Evolutionary conservation across 2,113 vertebrate genomes (phyloP).

Genomic region (Arvicanthis niloticus): DNA sequence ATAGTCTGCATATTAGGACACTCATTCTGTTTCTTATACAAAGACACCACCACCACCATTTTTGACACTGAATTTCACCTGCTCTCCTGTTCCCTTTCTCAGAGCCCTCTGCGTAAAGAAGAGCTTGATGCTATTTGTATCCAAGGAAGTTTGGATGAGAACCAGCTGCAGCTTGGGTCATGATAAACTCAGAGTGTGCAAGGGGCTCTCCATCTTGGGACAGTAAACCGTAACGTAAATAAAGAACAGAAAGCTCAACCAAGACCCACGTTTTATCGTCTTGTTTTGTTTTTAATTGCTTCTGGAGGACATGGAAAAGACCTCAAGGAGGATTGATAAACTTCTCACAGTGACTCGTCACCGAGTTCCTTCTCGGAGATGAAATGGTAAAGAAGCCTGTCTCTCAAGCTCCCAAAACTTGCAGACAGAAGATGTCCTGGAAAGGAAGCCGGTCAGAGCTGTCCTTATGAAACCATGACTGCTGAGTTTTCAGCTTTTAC

Average conservation of each 20-base stretch:
- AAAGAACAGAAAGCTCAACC: not conserved
- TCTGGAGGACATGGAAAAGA: not conserved
- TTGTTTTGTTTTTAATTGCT: not conserved
- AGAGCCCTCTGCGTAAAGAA: rapidly evolving
- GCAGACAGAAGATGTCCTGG: not conserved
- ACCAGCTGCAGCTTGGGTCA: rapidly evolving
- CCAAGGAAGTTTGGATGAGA: not conserved
- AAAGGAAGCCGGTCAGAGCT: rapidly evolving
- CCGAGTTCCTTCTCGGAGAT: not conserved
- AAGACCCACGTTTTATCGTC: not conserved
- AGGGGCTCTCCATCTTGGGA: not conserved
- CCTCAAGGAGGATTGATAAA: not conserved
- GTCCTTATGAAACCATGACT: not conserved
- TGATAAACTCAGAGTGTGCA: rapidly evolving
- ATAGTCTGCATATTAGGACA: rapidly evolving
- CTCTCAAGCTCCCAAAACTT: rapidly evolving
- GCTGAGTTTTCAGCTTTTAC: not conserved
- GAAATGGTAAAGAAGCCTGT: rapidly evolving
- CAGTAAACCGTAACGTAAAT: not conserved
- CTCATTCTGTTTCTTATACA: too few relatives aligned
- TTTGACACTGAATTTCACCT: rapidly evolving
- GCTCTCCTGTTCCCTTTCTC: rapidly evolving
- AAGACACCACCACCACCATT: too few relatives aligned
- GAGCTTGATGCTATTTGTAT: not conserved
- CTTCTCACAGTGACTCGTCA: rapidly evolving